Evolutionary conservation across 2,113 vertebrate species (phyloP).

Genomic region (Phyllopteryx taeniolatus): DNA sequence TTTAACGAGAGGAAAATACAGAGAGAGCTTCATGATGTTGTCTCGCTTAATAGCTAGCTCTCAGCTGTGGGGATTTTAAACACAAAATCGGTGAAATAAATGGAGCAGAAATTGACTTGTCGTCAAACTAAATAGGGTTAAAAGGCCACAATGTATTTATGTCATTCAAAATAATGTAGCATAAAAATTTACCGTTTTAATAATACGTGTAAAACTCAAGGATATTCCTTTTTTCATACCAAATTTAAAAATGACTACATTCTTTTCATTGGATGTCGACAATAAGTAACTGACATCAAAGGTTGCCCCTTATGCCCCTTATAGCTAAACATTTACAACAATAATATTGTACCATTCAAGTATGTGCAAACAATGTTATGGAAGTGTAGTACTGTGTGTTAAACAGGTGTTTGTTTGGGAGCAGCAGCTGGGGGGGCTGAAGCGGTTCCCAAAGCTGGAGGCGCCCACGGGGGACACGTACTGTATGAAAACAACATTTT

Average conservation of each 20-base stretch:
- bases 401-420: constrained; percentile 1
- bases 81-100: not conserved
- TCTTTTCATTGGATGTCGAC: no score
- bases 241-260: no score
- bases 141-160: not conserved
- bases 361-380: not conserved
- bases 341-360: not conserved
- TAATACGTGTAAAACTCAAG: no score
- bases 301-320: no score
- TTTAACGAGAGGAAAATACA: constrained; percentile 18
- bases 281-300: not conserved
- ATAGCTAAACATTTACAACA: not conserved
- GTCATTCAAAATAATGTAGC: no score
- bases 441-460: not conserved
- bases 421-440: not conserved
- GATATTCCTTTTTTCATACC: no score
- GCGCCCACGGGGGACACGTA: not conserved
- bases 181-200: no score
- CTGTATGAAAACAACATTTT: constrained; percentile 10
- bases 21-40: constrained; percentile 20
- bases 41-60: not conserved
- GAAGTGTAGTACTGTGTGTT: not conserved
- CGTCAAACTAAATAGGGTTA: not conserved
- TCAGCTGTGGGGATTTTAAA: not conserved
- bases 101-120: not conserved